Conservation (phyloP, 1,140 invertebrate genomes). For the Nomia melanderi region DNA sequence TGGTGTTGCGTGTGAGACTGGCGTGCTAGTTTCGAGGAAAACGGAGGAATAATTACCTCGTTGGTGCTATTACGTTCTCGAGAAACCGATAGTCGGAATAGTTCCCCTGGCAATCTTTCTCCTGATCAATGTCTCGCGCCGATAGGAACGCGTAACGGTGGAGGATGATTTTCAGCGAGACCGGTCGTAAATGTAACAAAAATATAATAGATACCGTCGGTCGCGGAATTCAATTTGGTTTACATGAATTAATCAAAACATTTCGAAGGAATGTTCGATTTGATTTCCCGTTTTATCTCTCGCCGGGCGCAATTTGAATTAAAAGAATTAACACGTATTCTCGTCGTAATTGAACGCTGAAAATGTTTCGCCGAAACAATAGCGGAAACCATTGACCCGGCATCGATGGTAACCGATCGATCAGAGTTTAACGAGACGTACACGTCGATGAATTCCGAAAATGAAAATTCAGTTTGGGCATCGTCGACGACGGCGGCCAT, state of each 20-base stretch:
- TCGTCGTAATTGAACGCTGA: neutral
- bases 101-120: no score
- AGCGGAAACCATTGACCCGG: neutral
- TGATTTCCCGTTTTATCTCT: no score
- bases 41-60: slow-evolving; percentile 26
- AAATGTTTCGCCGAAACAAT: neutral
- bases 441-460: neutral
- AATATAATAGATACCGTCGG: no score
- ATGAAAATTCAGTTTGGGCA: slow-evolving; percentile 16
- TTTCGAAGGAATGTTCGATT: no score
- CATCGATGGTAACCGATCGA: slow-evolving; percentile 14
- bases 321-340: neutral
- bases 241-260: no score
- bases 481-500: slow-evolving; percentile 1
- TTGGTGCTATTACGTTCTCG: neutral
- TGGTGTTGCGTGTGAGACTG: slow-evolving; percentile 18
- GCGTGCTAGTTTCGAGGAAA: slow-evolving; percentile 3
- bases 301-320: no score
- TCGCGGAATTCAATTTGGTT: no score
- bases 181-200: no score
- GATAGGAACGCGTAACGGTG: no score
- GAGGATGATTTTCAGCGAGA: no score
- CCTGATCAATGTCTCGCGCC: no score
- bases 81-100: no score
- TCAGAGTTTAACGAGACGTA: neutral